Conservation (phyloP, 1,140 invertebrate genomes). For the Zaprionus ornatus region DNA sequence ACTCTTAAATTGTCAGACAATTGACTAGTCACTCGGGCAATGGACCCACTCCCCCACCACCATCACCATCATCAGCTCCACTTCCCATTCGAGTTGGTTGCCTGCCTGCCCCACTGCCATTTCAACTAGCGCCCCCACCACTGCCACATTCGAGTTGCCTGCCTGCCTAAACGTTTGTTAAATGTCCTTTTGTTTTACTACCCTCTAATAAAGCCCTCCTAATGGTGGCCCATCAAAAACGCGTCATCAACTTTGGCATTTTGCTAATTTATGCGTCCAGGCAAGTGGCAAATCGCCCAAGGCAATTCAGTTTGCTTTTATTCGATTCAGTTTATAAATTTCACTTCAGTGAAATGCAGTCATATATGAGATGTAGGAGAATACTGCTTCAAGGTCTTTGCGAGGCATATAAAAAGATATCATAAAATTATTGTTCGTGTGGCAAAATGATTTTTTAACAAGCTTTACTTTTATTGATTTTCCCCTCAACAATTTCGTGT, state of each 20-base stretch:
- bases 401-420: not conserved
- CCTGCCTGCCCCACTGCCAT: not conserved
- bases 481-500: not conserved
- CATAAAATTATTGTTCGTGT: not conserved
- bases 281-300: not conserved
- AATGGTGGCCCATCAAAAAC: conserved; percentile 6
- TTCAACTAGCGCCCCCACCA: not conserved
- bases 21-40: conserved; percentile 22
- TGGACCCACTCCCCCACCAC: conserved; percentile 19
- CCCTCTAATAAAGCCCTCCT: conserved; percentile 4
- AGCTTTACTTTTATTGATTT: not conserved
- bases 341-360: not conserved
- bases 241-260: conserved; percentile 5
- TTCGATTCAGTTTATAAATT: conserved; percentile 4
- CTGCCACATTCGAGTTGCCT: not conserved
- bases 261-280: not conserved
- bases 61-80: not conserved
- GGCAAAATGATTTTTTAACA: not conserved
- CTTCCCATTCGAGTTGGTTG: not conserved
- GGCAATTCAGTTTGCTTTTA: not conserved
- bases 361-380: not conserved
- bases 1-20: conserved; percentile 34
- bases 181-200: conserved; percentile 3
- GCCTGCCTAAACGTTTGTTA: not conserved
- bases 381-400: not conserved